Evolutionary conservation across 1,140 invertebrate species (phyloP).

Genomic region (Charaxes varanes): DNA sequence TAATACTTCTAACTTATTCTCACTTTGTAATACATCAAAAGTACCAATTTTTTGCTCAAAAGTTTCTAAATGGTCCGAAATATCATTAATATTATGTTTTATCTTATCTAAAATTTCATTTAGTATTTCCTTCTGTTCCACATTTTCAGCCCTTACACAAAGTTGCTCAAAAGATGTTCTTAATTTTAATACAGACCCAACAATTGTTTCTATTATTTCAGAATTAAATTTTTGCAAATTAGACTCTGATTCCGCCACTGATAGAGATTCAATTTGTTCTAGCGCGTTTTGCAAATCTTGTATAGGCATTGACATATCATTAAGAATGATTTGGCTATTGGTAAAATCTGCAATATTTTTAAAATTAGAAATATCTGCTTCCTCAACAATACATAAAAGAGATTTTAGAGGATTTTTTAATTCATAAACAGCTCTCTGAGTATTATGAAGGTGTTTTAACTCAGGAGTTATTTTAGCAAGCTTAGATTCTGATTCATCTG

Average conservation of each 20-base stretch:
- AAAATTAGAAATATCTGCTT: conserved; percentile 26
- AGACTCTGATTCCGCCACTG: conserved; percentile 44
- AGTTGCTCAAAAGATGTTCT: conserved; percentile 56
- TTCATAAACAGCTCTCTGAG: conserved; percentile 67
- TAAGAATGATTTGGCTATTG: conserved; percentile 49
- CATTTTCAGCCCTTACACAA: conserved; percentile 33
- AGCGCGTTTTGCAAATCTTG: conserved; percentile 72
- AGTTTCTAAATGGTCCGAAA: conserved; percentile 40
- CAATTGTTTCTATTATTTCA: conserved; percentile 55
- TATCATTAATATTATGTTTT: conserved; percentile 44
- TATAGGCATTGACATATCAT: conserved; percentile 71
- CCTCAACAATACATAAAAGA: conserved; percentile 43
- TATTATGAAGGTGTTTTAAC: conserved; percentile 64
- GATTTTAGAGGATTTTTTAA: conserved; percentile 56
- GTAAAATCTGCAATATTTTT: conserved; percentile 28
- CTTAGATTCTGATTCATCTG: conserved; percentile 72
- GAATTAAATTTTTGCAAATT: conserved; percentile 52
- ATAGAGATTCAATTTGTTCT: conserved; percentile 60
- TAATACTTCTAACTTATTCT: conserved; percentile 67
- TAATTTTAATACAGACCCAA: conserved; percentile 53
- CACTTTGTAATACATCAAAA: conserved; percentile 56
- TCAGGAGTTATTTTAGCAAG: conserved; percentile 60
- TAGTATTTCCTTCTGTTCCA: conserved; percentile 31
- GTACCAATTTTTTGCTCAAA: conserved; percentile 43
- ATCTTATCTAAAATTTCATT: conserved; percentile 38